Evolutionary conservation across 2,113 vertebrate species (phyloP).

Genomic region (Eudyptes chrysolophus): DNA sequence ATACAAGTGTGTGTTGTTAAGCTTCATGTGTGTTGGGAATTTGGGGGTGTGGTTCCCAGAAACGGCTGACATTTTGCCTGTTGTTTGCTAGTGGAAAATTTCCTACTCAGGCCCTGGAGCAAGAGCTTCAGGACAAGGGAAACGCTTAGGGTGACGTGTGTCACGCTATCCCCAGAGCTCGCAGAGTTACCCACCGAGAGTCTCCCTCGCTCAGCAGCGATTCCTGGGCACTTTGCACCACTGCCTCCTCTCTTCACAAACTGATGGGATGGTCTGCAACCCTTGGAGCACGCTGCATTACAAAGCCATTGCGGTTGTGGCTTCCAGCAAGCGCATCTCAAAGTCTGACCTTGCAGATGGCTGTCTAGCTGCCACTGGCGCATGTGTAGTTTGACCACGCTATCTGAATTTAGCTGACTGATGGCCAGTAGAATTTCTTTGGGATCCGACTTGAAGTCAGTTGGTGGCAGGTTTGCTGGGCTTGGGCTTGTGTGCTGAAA

Average conservation of each 20-base stretch:
- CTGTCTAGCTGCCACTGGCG: background rate
- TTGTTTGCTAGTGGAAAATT: background rate
- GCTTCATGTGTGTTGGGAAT: background rate
- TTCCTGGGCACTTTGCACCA: background rate
- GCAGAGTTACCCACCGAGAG: background rate
- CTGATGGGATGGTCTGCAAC: background rate
- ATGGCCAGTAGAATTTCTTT: background rate
- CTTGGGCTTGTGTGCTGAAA: background rate
- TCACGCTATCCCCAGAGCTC: background rate
- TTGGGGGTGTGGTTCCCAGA: background rate
- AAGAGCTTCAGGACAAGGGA: background rate
- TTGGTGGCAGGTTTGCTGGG: background rate
- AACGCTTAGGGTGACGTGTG: accelerated
- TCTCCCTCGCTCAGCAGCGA: background rate
- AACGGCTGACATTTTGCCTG: background rate
- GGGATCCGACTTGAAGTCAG: background rate
- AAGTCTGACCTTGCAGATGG: background rate
- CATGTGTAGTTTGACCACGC: accelerated
- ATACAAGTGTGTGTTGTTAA: background rate
- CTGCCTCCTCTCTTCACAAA: background rate
- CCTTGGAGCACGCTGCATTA: accelerated
- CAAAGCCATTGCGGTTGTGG: background rate
- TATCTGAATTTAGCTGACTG: background rate
- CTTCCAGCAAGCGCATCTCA: background rate
- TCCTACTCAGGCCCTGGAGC: accelerated